Evolutionary conservation across 1,140 invertebrate species (phyloP), one percentile per base, ranked within the genome.

Genomic region (Episyrphus balteatus): DNA sequence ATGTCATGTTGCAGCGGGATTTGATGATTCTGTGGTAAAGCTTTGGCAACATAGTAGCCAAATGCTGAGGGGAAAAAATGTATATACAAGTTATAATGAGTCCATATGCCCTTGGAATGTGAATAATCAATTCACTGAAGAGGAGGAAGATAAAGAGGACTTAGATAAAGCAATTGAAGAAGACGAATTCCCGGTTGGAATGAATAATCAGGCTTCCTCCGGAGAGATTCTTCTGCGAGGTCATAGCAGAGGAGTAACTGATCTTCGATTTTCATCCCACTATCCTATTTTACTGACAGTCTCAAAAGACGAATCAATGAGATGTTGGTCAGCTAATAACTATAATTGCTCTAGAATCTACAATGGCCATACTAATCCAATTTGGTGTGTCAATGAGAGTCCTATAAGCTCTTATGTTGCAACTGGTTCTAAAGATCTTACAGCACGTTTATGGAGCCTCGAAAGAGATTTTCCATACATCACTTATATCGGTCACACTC

Each of bases 361-460:
- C 59, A 79, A 78, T 37, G 89, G 88, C 34, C 89, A 93, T 63
- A 82, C 79, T 55, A 86, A 86, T 61, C 84, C 88, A n/a, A 80
- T 93, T 36, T 92, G 88, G 83, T 85, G 83, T 66, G 70, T 92
- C 64, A 83, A 84, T 66, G 77, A 84, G 15, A 84, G 84, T 66
- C 77, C 77, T 50, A 78, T 81, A 55, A 80, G 80, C 46, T 70
- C 80, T 42, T 86, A 84, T 60, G 78, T 88, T 60, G 83, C 81
- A 2, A 88, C 89, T 7, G 88, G 85, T 41, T 91, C 88, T 36
- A 79, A 84, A 50, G 91, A 94, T 63, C 75, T 76, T 55, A 92
- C 87, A 33, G 88, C 85, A 3, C 80, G 88, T 59, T 65, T 94
- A 26, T 94, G 89, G 89, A 79, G 79, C n/a, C 69, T 87, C 51